A percentile compares a stretch with the other conserved stretches of the same genome.
Evolutionary conservation across 2,888 invertebrate genomes (phyloP).

Genomic region (Sturmia bella): DNA sequence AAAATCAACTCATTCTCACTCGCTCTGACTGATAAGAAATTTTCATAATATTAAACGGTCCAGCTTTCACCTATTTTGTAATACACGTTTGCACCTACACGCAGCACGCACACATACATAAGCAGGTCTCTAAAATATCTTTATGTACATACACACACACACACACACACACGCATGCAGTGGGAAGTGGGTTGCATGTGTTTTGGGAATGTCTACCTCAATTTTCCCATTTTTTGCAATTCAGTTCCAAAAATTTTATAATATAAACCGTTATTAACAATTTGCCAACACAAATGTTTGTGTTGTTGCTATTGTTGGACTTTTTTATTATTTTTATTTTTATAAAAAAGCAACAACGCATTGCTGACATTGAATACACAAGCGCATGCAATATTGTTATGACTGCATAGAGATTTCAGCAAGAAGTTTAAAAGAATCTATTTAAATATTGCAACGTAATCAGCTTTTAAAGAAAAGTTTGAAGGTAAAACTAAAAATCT

Average conservation of each 20-base stretch:
- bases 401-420: neutral
- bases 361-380: constrained; percentile 73
- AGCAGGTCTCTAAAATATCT: constrained; percentile 50
- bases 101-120: constrained; percentile 7
- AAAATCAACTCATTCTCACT: constrained; percentile 70
- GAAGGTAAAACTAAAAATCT: too few species aligned
- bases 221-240: constrained; percentile 20
- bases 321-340: constrained; percentile 63
- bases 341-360: constrained; percentile 66
- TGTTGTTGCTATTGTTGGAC: constrained; percentile 13
- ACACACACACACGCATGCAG: too few species aligned
- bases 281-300: constrained; percentile 60
- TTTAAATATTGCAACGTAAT: too few species aligned
- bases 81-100: constrained; percentile 34
- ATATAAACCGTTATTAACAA: constrained; percentile 66
- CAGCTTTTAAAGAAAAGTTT: too few species aligned
- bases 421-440: constrained; percentile 14
- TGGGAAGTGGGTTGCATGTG: constrained; percentile 3
- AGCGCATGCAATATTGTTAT: constrained; percentile 44
- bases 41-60: constrained; percentile 39
- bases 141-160: neutral
- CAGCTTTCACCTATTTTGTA: constrained; percentile 74
- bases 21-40: constrained; percentile 65
- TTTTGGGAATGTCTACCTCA: constrained; percentile 27
- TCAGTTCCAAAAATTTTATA: constrained; percentile 52